phyloP scores from a whole-genome alignment of 2,113 vertebrate species.

The Periophthalmus modestus region DNA sequence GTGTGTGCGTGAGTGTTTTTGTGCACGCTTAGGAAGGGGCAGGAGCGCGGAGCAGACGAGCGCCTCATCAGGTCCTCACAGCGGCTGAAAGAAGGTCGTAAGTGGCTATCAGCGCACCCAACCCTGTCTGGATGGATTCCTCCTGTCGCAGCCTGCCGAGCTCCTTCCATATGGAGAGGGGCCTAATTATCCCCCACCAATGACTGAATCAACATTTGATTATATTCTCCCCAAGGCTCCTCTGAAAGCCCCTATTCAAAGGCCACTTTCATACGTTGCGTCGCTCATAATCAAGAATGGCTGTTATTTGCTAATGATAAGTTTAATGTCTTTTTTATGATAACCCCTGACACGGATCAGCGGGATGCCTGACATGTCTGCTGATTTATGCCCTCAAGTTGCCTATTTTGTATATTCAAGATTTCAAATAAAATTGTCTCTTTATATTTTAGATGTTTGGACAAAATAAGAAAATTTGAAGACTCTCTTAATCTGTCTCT shows the following conservation, averaged over 20 bases:
- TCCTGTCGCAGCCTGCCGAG: constrained; percentile 62
- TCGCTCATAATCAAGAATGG: constrained; percentile 74
- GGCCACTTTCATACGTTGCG: constrained; percentile 60
- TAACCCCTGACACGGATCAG: constrained; percentile 30
- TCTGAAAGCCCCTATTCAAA: constrained; percentile 65
- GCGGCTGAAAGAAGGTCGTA: constrained; percentile 74
- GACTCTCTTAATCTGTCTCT: constrained; percentile 33
- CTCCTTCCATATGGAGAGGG: constrained; percentile 72
- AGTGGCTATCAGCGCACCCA: constrained; percentile 77
- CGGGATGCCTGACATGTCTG: constrained; percentile 33
- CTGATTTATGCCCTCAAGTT: constrained; percentile 27
- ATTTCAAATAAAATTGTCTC: constrained; percentile 22
- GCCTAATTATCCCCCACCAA: constrained; percentile 77
- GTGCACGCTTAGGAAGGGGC: constrained; percentile 42
- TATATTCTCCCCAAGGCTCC: constrained; percentile 69
- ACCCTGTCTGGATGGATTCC: constrained; percentile 71
- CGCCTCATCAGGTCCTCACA: constrained; percentile 74
- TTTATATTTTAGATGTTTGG: not conserved
- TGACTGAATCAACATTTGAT: constrained; percentile 82
- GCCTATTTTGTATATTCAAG: not conserved
- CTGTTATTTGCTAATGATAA: constrained; percentile 73
- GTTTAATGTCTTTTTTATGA: constrained; percentile 62
- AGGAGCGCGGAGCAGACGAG: constrained; percentile 48
- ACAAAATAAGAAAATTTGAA: constrained; percentile 3
- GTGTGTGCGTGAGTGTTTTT: constrained; percentile 22